Base-by-base conservation (phyloP, 2,888 invertebrate genomes). In the Gasteruption jaculator region DNA sequence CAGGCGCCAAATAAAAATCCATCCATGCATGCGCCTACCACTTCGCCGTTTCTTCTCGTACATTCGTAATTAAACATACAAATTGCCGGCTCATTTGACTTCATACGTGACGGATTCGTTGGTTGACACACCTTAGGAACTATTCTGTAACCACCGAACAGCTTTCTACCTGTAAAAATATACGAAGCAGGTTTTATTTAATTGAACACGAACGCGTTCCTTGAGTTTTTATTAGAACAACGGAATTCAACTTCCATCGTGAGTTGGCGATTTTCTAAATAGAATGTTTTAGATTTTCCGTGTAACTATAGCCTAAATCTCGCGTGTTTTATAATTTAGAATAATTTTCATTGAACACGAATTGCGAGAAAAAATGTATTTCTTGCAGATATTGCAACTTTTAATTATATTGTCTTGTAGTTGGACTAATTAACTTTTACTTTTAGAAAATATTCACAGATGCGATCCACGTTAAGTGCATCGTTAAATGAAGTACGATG, bases 31-130 rank as follows among this genome's bases (percentile, higher is more conserved):
- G 91, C 85, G 0, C 91, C 91, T 0, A 92, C 87, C 52, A 91
- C 85, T 63, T 85, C 82, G 0, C 92, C 92, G 0, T 81, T 81
- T 48, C 87, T 75, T 54, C 84, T 83, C 1, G 77, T 76, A 64
- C 92, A 92, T 65, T 92, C 91, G 61, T 90, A 89, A 72, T 92
- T 91, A 75, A 92, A 93, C 92, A 92, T 92, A 71, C 92, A 92
- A 60, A 90, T 83, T 25, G 85, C 86, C 26, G 83, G 83, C 1
- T 85, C 84, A 54, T 76, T 74, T 4, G 76, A 73, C 56, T 81
- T 79, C 30, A 77, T 75, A 51, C 74, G 64, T 24, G 74, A 76
- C 14, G 82, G 74, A 25, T 81, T 79, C 4, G 83, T 78, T 14
- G 87, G 82, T 58, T 84, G 83, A 71, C 91, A 91, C 53, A 82